These are phyloP conservation scores for Mus musculus DNA, from an alignment of 2,113 vertebrate genomes.

Conservation along the genomic window GRCm39 chr12:78233001-78233500, in stretches of 20 bases:
- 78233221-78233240: neutral
- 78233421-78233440: constrained; percentile 45
- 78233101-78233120: neutral
- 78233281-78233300: neutral
- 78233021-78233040: constrained; percentile 6
- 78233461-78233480: constrained; percentile 1
- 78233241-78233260: neutral
- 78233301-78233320: constrained; percentile 47
- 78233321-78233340: constrained; percentile 41
- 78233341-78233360: constrained; percentile 60
- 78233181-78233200: neutral
- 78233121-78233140: neutral
- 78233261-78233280: neutral
- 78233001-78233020: constrained; percentile 18
- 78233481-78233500: constrained; percentile 50
- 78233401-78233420: constrained; percentile 37
- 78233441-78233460: constrained; percentile 48
- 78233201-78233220: neutral
- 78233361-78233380: constrained; percentile 14
- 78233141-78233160: neutral
- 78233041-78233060: constrained; percentile 30
- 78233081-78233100: neutral
- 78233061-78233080: neutral
- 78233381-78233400: constrained; percentile 35
- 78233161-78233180: neutral